A percentile compares a stretch with the other conserved stretches of the same genome.
Conservation (phyloP, 1,140 invertebrate species). For the Drosophila gunungcola region DNA sequence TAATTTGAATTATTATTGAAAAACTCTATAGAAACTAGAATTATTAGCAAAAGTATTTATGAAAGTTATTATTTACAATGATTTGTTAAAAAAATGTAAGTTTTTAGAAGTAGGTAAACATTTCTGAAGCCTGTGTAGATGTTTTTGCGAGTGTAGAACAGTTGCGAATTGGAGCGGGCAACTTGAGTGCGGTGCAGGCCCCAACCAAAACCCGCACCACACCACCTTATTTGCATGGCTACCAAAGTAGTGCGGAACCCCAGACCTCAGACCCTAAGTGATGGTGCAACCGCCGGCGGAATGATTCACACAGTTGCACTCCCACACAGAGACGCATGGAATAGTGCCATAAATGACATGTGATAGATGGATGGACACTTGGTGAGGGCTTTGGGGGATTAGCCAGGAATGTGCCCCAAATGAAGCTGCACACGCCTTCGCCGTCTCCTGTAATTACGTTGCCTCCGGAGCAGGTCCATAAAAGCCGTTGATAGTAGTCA, state of each 20-base stretch:
- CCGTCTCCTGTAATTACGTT: conserved; percentile 56
- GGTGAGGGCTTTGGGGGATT: conserved; percentile 38
- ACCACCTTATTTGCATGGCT: conserved; percentile 34
- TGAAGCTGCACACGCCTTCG: conserved; percentile 39
- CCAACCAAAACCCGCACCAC: conserved; percentile 12
- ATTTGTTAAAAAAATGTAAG: no score
- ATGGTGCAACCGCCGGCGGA: conserved; percentile 42
- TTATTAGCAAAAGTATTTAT: no score
- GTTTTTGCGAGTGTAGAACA: conserved; percentile 1
- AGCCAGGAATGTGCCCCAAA: conserved; percentile 54
- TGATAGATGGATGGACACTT: conserved; percentile 67
- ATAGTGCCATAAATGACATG: conserved; percentile 66
- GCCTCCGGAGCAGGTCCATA: conserved; percentile 29
- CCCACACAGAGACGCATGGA: conserved; percentile 34
- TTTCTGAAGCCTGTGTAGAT: no score
- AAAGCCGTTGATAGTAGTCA: conserved; percentile 34
- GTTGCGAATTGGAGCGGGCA: conserved; percentile 1
- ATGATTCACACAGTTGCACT: conserved; percentile 13
- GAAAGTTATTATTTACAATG: no score
- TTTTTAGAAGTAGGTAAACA: no score
- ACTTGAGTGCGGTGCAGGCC: conserved; percentile 17
- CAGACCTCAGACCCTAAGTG: conserved; percentile 13
- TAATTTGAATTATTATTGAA: no score
- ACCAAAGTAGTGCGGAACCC: conserved; percentile 36
- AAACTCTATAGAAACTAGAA: no score